phyloP scores from a whole-genome alignment of 2,113 vertebrate species.

The Callorhinus ursinus region DNA sequence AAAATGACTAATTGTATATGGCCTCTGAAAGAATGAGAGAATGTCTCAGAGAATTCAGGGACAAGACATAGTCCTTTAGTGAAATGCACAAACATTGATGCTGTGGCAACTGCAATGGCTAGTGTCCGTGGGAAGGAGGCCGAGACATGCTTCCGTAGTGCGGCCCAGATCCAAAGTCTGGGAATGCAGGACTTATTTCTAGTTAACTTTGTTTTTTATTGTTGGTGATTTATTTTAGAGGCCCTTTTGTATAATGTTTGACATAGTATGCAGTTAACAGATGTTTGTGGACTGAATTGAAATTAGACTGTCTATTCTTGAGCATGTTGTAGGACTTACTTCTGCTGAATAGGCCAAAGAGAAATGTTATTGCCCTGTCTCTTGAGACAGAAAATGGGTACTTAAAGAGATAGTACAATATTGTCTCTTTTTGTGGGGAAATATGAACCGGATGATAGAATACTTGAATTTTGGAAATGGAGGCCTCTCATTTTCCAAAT shows the following conservation, averaged over 20 bases:
- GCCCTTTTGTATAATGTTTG: background rate
- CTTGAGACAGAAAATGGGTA: background rate
- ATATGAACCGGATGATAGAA: background rate
- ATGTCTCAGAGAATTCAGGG: background rate
- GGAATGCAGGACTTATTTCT: background rate
- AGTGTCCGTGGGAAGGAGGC: background rate
- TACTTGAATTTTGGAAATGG: background rate
- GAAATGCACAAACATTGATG: background rate
- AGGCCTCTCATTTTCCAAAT: background rate
- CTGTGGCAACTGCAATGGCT: background rate
- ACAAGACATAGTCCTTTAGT: background rate
- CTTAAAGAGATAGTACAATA: background rate
- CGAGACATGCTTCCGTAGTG: background rate
- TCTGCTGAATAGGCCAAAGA: background rate
- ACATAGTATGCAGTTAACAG: background rate
- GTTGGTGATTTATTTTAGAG: background rate
- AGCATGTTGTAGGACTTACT: background rate
- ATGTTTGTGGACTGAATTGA: background rate
- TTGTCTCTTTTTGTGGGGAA: background rate
- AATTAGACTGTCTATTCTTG: slow-evolving; percentile 14
- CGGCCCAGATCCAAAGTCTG: background rate
- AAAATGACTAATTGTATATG: background rate
- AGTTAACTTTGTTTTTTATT: background rate
- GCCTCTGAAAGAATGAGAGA: background rate
- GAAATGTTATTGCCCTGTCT: background rate